Conservation (phyloP, 2,113 vertebrate genomes). For the Phylloscopus trochilus region DNA sequence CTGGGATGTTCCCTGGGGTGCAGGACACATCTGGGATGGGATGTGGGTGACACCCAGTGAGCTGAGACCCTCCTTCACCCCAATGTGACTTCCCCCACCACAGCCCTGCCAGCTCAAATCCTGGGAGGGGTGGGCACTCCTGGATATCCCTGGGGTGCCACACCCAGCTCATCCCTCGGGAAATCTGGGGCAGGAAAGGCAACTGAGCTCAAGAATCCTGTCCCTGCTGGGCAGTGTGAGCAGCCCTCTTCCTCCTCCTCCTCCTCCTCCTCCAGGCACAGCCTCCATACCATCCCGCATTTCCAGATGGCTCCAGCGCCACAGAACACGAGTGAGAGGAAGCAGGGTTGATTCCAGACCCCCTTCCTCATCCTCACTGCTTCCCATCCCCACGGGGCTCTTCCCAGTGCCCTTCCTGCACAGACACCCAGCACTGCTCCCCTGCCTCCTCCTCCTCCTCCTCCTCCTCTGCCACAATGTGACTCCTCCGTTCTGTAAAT, state of each 20-base stretch:
- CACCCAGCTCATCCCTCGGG: neutral
- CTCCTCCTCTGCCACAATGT: neutral
- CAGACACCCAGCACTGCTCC: neutral
- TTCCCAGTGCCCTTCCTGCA: neutral
- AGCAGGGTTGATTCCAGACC: neutral
- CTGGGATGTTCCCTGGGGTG: accelerated
- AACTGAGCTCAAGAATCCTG: neutral
- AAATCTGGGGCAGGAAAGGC: neutral
- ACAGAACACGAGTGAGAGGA: neutral
- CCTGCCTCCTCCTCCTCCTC: neutral
- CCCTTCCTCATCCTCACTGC: neutral
- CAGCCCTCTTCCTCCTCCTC: neutral
- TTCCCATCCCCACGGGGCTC: neutral
- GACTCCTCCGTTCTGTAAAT: neutral
- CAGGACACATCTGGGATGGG: neutral
- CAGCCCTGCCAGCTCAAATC: neutral
- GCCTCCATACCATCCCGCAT: accelerated
- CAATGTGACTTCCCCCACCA: accelerated
- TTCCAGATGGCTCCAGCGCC: neutral
- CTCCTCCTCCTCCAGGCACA: neutral
- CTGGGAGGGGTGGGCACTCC: neutral
- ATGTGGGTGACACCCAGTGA: neutral
- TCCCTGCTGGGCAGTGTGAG: neutral
- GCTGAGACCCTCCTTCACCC: neutral
- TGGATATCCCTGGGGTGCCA: neutral